Evolutionary conservation across 92 coral and sea anemone species (phyloP).

Genomic region (Siderastrea radians): DNA sequence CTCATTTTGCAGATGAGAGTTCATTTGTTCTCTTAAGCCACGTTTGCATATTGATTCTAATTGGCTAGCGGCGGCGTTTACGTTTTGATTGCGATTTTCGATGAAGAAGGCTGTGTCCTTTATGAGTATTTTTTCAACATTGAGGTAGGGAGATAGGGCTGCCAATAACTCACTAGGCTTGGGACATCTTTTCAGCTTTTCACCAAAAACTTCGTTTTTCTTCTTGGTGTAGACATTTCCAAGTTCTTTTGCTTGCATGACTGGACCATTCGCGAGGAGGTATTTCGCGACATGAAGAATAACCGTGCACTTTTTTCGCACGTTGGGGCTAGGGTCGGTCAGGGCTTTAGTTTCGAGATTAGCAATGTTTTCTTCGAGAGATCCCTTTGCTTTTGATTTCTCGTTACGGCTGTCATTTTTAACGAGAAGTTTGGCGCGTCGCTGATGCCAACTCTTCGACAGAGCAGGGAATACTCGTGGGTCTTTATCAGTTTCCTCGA

Average conservation of each 20-base stretch:
- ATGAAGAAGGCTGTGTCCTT: constrained; percentile 32
- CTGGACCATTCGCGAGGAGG: neutral
- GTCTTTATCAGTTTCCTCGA: too few relatives aligned
- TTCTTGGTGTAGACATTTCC: neutral
- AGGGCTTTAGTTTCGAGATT: neutral
- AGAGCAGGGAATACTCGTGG: neutral
- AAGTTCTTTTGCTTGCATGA: neutral
- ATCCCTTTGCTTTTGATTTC: neutral
- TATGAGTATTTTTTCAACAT: constrained; percentile 23
- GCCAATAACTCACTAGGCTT: neutral
- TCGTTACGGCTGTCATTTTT: neutral
- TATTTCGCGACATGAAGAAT: neutral
- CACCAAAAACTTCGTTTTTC: neutral
- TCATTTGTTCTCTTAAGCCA: constrained; percentile 16
- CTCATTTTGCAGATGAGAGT: constrained; percentile 26
- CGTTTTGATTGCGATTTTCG: constrained; percentile 18
- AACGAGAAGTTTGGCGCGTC: neutral
- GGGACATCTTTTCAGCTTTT: neutral
- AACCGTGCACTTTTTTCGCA: neutral
- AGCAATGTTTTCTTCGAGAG: neutral
- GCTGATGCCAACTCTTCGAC: neutral
- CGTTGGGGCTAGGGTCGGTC: neutral
- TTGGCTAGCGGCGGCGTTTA: neutral
- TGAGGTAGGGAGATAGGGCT: neutral
- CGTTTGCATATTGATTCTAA: neutral